Conservation (phyloP, 92 coral and sea anemone species). For the Meandrina meandrites region DNA sequence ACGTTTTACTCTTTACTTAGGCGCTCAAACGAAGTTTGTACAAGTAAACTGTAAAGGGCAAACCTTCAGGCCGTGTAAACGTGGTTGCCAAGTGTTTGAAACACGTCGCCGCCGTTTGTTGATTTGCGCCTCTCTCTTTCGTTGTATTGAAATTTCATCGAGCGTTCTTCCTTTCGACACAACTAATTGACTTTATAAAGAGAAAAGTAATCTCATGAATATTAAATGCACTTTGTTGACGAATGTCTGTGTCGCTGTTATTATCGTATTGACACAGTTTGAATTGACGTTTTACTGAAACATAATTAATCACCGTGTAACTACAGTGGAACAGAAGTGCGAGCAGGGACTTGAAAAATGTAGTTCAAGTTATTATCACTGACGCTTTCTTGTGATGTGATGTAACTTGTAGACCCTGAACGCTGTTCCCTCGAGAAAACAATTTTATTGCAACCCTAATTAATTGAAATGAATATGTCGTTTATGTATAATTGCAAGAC, state of each 20-base stretch:
- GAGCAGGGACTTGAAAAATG: background rate
- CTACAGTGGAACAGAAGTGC: background rate
- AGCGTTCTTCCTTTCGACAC: slow-evolving; percentile 15
- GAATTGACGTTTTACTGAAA: slow-evolving; percentile 14
- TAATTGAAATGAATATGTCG: background rate
- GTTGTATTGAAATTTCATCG: slow-evolving; percentile 13
- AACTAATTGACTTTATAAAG: slow-evolving; percentile 33
- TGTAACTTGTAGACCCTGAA: background rate
- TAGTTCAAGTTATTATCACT: background rate
- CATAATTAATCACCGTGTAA: background rate
- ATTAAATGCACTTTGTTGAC: background rate
- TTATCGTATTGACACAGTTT: slow-evolving; percentile 23
- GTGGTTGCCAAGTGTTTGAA: slow-evolving; percentile 39
- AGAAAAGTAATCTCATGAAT: slow-evolving; percentile 40
- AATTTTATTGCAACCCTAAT: background rate
- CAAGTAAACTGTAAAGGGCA: background rate
- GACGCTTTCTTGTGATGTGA: background rate
- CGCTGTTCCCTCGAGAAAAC: background rate
- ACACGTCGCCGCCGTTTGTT: slow-evolving; percentile 27
- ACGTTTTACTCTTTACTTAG: background rate
- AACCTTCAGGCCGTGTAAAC: slow-evolving; percentile 4
- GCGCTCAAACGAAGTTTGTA: background rate
- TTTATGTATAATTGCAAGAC: background rate
- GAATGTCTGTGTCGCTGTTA: slow-evolving; percentile 1
- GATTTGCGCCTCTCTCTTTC: slow-evolving; percentile 14